phyloP scores from a whole-genome alignment of 64 coral and sea anemone genomes.

The Dendrophyllia cribrosa region DNA sequence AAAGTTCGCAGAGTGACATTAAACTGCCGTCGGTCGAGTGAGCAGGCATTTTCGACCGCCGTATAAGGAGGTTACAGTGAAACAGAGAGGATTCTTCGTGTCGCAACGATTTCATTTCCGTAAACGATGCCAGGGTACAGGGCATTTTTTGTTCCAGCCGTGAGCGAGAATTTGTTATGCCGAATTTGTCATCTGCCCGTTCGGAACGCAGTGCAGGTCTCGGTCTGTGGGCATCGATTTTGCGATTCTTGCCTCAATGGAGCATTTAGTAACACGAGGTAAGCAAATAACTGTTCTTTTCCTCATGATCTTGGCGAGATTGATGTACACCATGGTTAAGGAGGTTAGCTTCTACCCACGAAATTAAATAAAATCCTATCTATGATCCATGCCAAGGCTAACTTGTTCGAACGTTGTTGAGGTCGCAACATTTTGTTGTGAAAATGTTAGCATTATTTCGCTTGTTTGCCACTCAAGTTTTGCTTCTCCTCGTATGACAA shows the following conservation, averaged over 20 bases:
- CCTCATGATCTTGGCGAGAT: slow-evolving; percentile 27
- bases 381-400: too few relatives aligned
- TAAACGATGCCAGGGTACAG: slow-evolving; percentile 81
- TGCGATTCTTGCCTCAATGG: slow-evolving; percentile 95
- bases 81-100: neutral
- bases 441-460: too few relatives aligned
- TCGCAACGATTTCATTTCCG: neutral
- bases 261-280: slow-evolving; percentile 87
- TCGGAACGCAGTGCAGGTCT: slow-evolving; percentile 90
- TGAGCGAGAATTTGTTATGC: slow-evolving; percentile 90
- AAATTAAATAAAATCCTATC: neutral
- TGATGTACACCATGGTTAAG: neutral
- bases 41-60: neutral
- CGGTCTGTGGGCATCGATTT: slow-evolving; percentile 93
- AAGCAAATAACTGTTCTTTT: slow-evolving; percentile 44
- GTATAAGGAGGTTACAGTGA: neutral
- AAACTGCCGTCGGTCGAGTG: neutral
- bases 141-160: slow-evolving; percentile 82
- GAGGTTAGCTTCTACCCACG: neutral
- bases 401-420: too few relatives aligned
- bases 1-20: slow-evolving; percentile 11
- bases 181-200: slow-evolving; percentile 93
- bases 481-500: neutral
- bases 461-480: too few relatives aligned
- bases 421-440: too few relatives aligned